phyloP scores from a whole-genome alignment of 1,140 invertebrate genomes.

The Adoxophyes honmai region DNA sequence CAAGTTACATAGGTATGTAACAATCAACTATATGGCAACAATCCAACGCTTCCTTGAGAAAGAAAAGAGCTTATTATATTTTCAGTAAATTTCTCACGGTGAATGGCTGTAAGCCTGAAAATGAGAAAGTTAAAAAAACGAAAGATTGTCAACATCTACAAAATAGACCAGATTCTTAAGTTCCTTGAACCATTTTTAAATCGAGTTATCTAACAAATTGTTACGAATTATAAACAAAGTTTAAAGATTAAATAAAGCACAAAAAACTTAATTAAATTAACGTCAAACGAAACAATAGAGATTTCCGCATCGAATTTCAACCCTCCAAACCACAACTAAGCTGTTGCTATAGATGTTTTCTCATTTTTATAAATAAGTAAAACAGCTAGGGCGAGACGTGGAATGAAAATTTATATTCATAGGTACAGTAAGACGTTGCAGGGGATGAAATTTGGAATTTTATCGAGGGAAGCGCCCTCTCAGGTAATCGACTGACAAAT shows the following conservation, averaged over 20 bases:
- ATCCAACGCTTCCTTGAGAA: too few species aligned
- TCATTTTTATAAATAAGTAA: constrained; percentile 27
- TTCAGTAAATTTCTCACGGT: too few species aligned
- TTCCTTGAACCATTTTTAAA: too few species aligned
- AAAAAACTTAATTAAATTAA: neutral
- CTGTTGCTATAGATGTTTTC: constrained; percentile 14
- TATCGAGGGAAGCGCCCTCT: constrained; percentile 56
- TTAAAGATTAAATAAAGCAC: neutral
- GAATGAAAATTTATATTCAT: constrained; percentile 60
- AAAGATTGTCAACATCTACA: too few species aligned
- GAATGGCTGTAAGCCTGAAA: too few species aligned
- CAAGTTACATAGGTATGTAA: too few species aligned
- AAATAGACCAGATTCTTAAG: too few species aligned
- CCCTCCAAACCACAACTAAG: neutral
- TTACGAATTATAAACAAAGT: too few species aligned
- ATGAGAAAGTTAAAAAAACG: too few species aligned
- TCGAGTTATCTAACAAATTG: too few species aligned
- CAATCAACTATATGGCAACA: too few species aligned
- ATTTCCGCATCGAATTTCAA: constrained; percentile 5
- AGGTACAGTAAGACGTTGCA: constrained; percentile 49
- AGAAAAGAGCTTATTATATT: too few species aligned
- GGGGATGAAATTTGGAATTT: constrained; percentile 58
- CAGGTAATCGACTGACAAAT: constrained; percentile 75
- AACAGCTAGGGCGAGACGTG: constrained; percentile 28
- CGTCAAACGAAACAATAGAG: neutral